Evolutionary conservation across 2,888 invertebrate genomes (phyloP), one percentile per base, ranked within the genome.

Genomic region (Stegophylla sp.): DNA sequence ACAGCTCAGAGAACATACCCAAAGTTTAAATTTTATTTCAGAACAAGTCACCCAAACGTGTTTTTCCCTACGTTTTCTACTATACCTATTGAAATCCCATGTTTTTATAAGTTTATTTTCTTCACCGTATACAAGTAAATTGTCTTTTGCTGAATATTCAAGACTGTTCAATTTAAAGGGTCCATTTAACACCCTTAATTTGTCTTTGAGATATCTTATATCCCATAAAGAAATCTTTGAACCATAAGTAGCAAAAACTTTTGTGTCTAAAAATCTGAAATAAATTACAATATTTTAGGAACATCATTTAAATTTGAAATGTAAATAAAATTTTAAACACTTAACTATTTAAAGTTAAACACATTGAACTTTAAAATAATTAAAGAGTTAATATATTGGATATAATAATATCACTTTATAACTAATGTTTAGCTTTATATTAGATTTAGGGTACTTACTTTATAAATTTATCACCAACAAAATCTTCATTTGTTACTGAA

Each of bases 141-240:
- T 92, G 85, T 94, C 93, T 85, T 91, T 91, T 28, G 91, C 91
- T 45, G 94, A 94, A 87, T 94, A 97, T 86, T 97, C 97, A 84
- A 97, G 95, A 87, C 96, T 97, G 87, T 97, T 97, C 67, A 95
- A 97, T 87, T 95, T 96, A 0, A 94, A 92, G 87, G 97, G 97
- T 0, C 96, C 97, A 82, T 91, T 90, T 13, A 97, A 88, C 17
- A 92, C 92, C 82, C 92, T 90, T 82, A 94, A 91, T 85, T 92
- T 91, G 81, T 90, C 90, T 85, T 92, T 93, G 74, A 96, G 87
- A 86, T 93, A 93, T 77, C 97, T 89, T n/a, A 93, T 90, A 86
- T 97, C 97, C 97, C 97, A 97, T 69, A 97, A 86, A 48, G 94
- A 95, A 67, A 97, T 94, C 4, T 95, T 95, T 20, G 92, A 93